Conservation (phyloP, 35 echinoderm and acorn worm species). For the Diadema setosum region DNA sequence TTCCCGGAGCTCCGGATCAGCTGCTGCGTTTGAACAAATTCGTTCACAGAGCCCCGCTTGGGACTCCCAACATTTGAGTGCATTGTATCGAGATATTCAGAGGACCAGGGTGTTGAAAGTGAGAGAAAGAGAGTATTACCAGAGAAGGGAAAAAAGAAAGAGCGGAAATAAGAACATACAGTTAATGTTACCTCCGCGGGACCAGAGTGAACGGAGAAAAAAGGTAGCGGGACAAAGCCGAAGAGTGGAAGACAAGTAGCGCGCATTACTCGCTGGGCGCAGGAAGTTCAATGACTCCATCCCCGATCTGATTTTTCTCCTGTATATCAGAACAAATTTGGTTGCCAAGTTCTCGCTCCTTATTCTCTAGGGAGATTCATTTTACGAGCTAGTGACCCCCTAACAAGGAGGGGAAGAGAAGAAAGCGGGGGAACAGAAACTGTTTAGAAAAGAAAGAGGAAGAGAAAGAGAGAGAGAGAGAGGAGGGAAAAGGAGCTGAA, state of each 20-base stretch:
- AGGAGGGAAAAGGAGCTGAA: background rate
- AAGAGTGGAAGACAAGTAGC: background rate
- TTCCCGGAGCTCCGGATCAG: background rate
- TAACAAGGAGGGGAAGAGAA: background rate
- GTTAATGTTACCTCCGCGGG: no score
- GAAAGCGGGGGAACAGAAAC: background rate
- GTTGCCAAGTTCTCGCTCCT: background rate
- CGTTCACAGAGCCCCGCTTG: background rate
- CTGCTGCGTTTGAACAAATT: background rate
- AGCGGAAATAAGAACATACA: no score
- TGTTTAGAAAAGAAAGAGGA: background rate
- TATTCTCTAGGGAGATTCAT: background rate
- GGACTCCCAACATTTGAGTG: background rate
- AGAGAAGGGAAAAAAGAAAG: no score
- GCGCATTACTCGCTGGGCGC: background rate
- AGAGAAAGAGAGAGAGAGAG: background rate
- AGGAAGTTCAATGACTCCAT: no score
- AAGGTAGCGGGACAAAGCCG: background rate
- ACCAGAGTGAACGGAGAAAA: background rate
- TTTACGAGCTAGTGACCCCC: background rate
- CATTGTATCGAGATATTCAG: background rate
- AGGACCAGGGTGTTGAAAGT: background rate
- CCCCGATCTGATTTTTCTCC: no score
- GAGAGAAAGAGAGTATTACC: background rate
- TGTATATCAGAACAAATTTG: background rate